Base-by-base conservation (phyloP, 2,888 invertebrate species). In the Ametastegia equiseti region DNA sequence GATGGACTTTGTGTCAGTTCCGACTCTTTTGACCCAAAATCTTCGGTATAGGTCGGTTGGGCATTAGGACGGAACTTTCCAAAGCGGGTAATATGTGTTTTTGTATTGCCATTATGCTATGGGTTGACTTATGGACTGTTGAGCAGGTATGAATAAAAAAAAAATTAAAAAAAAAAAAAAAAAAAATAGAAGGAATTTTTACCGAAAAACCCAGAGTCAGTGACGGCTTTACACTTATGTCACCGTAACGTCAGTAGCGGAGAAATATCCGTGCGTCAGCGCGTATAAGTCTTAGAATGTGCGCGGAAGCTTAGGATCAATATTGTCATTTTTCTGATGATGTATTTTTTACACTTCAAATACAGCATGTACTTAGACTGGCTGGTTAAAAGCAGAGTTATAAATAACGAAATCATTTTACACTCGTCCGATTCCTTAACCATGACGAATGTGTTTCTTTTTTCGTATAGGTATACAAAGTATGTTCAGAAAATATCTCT, bases 81-180 rank as follows among this genome's bases (percentile, higher is more conserved):
- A 67, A n/a, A 36, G 39, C 39, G 39, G 19, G 39, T 67, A 67
- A 67, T 39, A 67, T 23, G 30, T 50, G 47, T 47, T 11, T 73
- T 45, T 73, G 47, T 47, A 36, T 47, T 73, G 3, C 33, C 13
- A 45, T n/a, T 47, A 19, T n/a, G 47, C 11, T 27, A 50, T 15
- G 5, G 30, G 27, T 73, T 0, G 33, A 19, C 45, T 13, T 73
- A 19, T 27, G 15, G 47, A 7, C 54, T 30, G 5, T 73, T 47
- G 15, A 15, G n/a, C n/a, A 73, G n/a, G 47, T 80, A 79, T 81
- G 82, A 83, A 85, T 83, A 83, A 82, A 84, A 82, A 83, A 84
- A n/a, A n/a, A n/a, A n/a, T n/a, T n/a, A n/a, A n/a, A n/a, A n/a
- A n/a, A n/a, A n/a, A n/a, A n/a, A n/a, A n/a, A n/a, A n/a, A n/a